phyloP scores from a whole-genome alignment of 2,797 vertebrate genomes.

The Sebastolobus altivelis region DNA sequence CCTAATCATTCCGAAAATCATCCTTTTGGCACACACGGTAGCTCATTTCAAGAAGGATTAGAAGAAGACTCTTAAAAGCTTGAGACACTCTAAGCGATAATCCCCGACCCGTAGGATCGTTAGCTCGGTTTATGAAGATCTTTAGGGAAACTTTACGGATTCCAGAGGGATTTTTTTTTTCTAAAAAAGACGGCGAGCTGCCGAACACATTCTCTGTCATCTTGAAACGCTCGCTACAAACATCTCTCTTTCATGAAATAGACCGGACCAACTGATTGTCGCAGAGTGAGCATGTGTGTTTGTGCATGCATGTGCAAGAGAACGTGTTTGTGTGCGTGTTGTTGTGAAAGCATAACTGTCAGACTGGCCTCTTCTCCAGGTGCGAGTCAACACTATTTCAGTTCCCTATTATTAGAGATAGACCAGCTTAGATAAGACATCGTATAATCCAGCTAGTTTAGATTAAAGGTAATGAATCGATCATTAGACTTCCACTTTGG shows the following conservation, averaged over 20 bases:
- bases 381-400: slow-evolving; percentile 48
- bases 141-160: slow-evolving; percentile 56
- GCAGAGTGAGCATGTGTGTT: slow-evolving; percentile 49
- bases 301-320: slow-evolving; percentile 7
- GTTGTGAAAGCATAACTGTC: slow-evolving; percentile 43
- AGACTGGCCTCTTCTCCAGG: slow-evolving; percentile 32
- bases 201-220: slow-evolving; percentile 51
- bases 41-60: slow-evolving; percentile 67
- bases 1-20: slow-evolving; percentile 54
- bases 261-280: slow-evolving; percentile 78
- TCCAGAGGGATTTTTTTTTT: slow-evolving; percentile 50
- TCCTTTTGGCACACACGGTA: slow-evolving; percentile 63
- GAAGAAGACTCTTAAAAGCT: slow-evolving; percentile 58
- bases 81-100: slow-evolving; percentile 59
- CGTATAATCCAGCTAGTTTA: slow-evolving; percentile 71
- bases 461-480: slow-evolving; percentile 57
- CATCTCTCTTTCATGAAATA: slow-evolving; percentile 53
- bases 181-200: slow-evolving; percentile 39
- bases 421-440: slow-evolving; percentile 50
- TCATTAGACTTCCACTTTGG: slow-evolving; percentile 65
- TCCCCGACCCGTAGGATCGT: slow-evolving; percentile 60
- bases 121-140: slow-evolving; percentile 52
- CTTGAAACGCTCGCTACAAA: slow-evolving; percentile 59
- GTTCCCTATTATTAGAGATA: slow-evolving; percentile 63
- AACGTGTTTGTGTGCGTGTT: slow-evolving; percentile 19